Evolutionary conservation across 2,888 invertebrate species (phyloP), one percentile per base, ranked within the genome.

Genomic region (Rhyacophila evoluta): DNA sequence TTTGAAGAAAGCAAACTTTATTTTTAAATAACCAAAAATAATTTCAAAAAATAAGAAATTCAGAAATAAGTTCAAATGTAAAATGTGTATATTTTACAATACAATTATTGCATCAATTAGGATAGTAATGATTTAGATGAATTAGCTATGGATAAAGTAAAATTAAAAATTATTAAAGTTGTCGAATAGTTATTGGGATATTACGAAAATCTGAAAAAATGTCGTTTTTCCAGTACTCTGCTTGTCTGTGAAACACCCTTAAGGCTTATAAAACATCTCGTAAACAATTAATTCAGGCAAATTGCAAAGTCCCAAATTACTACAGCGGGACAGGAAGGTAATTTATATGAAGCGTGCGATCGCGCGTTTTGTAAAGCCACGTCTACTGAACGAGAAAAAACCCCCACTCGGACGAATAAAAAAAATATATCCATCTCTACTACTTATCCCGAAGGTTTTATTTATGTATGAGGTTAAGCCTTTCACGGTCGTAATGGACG

Each of bases 241-340:
- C 41, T 6, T 55, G 19, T 6, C 55, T 55, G 55, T 19, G 55
- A 55, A 55, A 10, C 55, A 55, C 55, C 55, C 55, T 25, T 19
- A 55, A 69, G 69, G 69, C 69, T 69, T 69, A 69, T 33, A 33
- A 15, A 69, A 33, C 69, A 69, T 69, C 69, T 69, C 69, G 69
- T 69, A 69, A 69, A 69, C 69, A 69, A 69, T 69, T 69, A 69
- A 69, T 69, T 69, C 69, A 69, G 15, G 69, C 69, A 69, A 69
- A 69, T 69, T 69, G 69, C 69, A 12, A 69, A 69, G 69, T 69
- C 69, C 69, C 69, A 33, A 69, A 69, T 69, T 69, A 69, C 69
- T 69, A 55, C 55, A 55, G 55, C 55, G 55, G 29, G 29, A 33
- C 69, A 15, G 33, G 69, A 33, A 69, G 69, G 69, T 69, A 69